Evolutionary conservation across 1,140 invertebrate species (phyloP), one percentile per base, ranked within the genome.

Genomic region (Diabrotica virgifera): DNA sequence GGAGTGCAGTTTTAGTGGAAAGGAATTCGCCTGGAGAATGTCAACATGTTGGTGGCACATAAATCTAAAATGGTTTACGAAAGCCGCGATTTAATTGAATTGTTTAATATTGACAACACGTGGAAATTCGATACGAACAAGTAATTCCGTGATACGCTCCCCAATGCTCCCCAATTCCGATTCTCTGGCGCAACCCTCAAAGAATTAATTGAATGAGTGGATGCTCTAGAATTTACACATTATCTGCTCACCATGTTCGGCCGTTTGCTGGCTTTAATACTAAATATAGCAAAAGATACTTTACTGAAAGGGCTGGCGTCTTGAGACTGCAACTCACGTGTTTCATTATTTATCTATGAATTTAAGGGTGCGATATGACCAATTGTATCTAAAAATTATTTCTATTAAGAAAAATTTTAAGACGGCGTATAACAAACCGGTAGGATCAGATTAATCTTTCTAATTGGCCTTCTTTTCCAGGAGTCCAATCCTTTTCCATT

Each of bases 21-120:
- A 35, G 51, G 24, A n/a, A 9, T 50, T 37, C 46, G 46, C 46
- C 9, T 35, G 51, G 13, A 36, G 59, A 36, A 61, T 61, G 59
- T 61, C 59, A 61, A 61, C 59, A n/a, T 52, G 46, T 36, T 10
- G 24, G 50, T 2, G 13, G 12, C 59, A 52, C 40, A 61, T 61
- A 61, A 61, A 61, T 61, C 59, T 51, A 37, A 36, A 61, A 61
- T 61, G 59, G 59, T 51, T 50, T 50, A 52, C 59, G 13, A 52
- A 61, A 52, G 40, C 13, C 40, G 40, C 10, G 59, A 61, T 61
- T 61, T 46, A 58, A 58, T 58, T 14, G 56, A 46, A 58, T 58
- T 58, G 56, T 12, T 38, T 58, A 38, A 46, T 58, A 58, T 58
- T 46, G 56, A 58, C 36, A 54, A 54, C 52, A 54, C 52, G 52